A percentile compares a stretch with the other conserved stretches of the same genome.
These are phyloP conservation scores for Scelioninae gen. 2 DNA, from an alignment of 2,888 invertebrate genomes.

Conservation along the genomic window DNA sequence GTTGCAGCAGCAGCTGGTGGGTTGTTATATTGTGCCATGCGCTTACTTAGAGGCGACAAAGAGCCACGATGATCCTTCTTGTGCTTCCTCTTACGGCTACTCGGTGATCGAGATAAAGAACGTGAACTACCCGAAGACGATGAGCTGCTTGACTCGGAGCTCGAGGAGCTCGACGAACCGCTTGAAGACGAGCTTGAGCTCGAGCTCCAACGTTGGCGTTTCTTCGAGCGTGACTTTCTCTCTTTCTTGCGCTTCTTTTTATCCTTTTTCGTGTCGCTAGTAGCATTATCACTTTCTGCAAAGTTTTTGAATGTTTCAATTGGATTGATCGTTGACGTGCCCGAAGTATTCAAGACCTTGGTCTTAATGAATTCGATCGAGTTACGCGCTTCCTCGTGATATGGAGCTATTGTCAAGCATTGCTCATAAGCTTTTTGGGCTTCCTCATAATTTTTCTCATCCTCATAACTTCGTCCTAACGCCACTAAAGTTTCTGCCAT, in stretches of 20 bases:
- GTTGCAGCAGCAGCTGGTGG: conserved; percentile 77
- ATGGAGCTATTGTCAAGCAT: conserved; percentile 88
- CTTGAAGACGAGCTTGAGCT: conserved; percentile 83
- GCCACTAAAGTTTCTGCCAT: conserved; percentile 95
- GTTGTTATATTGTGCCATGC: conserved; percentile 88
- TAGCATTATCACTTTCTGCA: conserved; percentile 69
- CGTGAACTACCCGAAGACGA: conserved; percentile 75
- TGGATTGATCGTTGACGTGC: conserved; percentile 63
- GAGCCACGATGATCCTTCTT: conserved; percentile 83
- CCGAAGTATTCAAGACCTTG: conserved; percentile 75
- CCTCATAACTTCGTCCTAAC: conserved; percentile 90
- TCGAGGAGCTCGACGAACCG: conserved; percentile 80
- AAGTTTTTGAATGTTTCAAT: conserved; percentile 71
- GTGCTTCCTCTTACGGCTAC: conserved; percentile 73
- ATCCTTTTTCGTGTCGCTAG: conserved; percentile 72
- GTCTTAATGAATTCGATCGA: conserved; percentile 88
- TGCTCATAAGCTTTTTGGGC: conserved; percentile 90
- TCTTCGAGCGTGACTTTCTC: conserved; percentile 74
- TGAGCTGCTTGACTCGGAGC: conserved; percentile 78
- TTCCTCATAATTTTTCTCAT: conserved; percentile 89
- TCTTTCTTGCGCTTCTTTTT: conserved; percentile 76
- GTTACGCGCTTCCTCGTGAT: conserved; percentile 91
- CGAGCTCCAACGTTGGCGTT: conserved; percentile 75
- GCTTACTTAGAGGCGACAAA: conserved; percentile 87
- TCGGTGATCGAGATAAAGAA: conserved; percentile 71